Percentiles rank a stretch among this genome's conserved stretches.
Evolutionary conservation across 2,888 invertebrate species (phyloP).

Genomic region (Galerucella calmariensis): DNA sequence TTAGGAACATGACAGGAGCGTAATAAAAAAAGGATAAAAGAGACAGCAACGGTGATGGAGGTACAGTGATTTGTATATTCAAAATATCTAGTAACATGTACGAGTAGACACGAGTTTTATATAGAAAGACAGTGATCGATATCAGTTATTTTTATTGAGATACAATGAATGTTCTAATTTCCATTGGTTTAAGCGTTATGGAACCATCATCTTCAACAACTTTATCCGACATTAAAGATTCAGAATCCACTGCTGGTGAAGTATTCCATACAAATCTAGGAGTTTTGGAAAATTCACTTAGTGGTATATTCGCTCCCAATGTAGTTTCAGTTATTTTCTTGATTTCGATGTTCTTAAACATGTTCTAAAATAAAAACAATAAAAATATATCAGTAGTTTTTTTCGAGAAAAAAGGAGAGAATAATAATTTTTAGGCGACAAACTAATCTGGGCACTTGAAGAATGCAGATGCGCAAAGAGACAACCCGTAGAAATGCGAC

Average conservation of each 20-base stretch:
- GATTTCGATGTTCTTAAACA: constrained; percentile 71
- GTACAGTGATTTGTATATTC: constrained; percentile 5
- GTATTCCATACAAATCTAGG: constrained; percentile 56
- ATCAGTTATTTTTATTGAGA: background rate
- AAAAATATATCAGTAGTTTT: background rate
- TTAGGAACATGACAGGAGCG: background rate
- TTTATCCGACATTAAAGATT: background rate
- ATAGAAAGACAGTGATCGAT: too few species aligned
- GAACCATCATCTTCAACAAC: constrained; percentile 50
- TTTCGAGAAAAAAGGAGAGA: too few species aligned
- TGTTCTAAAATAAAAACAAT: constrained; percentile 58
- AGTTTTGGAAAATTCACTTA: constrained; percentile 63
- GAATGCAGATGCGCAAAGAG: too few species aligned
- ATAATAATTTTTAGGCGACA: too few species aligned
- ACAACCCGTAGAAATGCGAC: too few species aligned
- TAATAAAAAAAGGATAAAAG: constrained; percentile 11
- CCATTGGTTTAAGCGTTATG: constrained; percentile 74
- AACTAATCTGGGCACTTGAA: too few species aligned
- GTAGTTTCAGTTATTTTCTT: constrained; percentile 72
- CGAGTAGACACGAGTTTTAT: background rate
- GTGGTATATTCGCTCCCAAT: constrained; percentile 76
- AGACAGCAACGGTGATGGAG: background rate
- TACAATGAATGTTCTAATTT: constrained; percentile 75
- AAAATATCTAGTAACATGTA: background rate
- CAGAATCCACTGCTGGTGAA: background rate